These are phyloP conservation scores for Regulus satrapa DNA, from an alignment of 2,113 vertebrate species.

Conservation along the genomic window DNA sequence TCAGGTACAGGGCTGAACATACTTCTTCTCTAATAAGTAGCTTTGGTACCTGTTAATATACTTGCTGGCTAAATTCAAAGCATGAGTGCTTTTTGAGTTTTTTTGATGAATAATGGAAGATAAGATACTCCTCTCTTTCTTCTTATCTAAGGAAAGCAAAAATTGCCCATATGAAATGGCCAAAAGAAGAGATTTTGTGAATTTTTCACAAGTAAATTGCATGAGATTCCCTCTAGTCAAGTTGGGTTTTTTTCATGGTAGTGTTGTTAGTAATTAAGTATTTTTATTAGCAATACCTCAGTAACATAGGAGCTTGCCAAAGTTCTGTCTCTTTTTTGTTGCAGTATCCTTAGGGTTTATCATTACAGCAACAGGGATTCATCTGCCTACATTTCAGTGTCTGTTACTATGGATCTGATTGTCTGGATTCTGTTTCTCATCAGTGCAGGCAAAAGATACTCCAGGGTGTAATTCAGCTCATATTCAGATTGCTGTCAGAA, in stretches of 20 bases:
- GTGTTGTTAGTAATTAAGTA: background rate
- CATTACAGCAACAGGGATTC: background rate
- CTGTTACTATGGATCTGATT: background rate
- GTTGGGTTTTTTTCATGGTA: background rate
- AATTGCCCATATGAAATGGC: background rate
- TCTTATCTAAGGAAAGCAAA: background rate
- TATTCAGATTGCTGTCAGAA: background rate
- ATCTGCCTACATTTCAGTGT: background rate
- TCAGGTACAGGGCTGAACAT: background rate
- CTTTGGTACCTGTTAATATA: background rate
- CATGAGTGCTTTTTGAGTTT: background rate
- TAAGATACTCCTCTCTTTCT: background rate
- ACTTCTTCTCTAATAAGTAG: background rate
- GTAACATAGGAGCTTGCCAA: background rate
- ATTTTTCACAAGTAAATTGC: background rate
- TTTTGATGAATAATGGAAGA: background rate
- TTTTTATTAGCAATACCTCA: slow-evolving; percentile 3
- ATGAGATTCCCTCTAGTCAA: background rate
- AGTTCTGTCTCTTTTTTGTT: background rate
- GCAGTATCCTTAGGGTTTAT: background rate
- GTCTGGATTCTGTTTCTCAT: background rate
- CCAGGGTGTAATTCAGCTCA: background rate
- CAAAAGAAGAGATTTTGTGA: background rate
- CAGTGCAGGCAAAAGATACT: background rate
- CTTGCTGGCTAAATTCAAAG: background rate